These are phyloP conservation scores for Xyrichtys novacula DNA, from an alignment of 2,797 vertebrate genomes.

Conservation along the genomic window DNA sequence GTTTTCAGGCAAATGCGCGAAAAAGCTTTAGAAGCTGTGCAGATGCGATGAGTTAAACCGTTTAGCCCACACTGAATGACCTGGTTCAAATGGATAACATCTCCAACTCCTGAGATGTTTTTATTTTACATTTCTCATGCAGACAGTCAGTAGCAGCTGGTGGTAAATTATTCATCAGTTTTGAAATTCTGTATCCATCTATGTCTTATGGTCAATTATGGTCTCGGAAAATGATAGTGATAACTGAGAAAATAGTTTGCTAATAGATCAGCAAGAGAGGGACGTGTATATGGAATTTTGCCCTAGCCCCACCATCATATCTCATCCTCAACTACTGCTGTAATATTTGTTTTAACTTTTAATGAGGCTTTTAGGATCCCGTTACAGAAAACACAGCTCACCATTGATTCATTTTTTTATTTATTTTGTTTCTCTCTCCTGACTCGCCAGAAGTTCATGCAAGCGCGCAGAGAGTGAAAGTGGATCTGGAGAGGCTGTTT, in stretches of 20 bases:
- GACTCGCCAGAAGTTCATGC: not conserved
- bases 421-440: not conserved
- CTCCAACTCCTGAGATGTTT: conserved; percentile 17
- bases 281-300: not conserved
- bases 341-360: conserved; percentile 29
- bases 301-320: not conserved
- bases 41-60: conserved; percentile 43
- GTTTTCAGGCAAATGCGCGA: conserved; percentile 50
- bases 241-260: not conserved
- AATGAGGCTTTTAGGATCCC: conserved; percentile 3
- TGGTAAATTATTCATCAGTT: conserved; percentile 62
- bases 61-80: conserved; percentile 75
- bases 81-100: conserved; percentile 40
- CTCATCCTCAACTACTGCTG: conserved; percentile 5
- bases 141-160: conserved; percentile 37
- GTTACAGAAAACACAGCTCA: not conserved
- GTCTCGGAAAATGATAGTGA: not conserved
- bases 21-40: conserved; percentile 20
- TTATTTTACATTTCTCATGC: conserved; percentile 28
- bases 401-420: not conserved
- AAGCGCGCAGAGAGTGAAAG: conserved; percentile 23
- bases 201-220: conserved; percentile 41
- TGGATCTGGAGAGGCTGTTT: conserved; percentile 44
- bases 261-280: not conserved
- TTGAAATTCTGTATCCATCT: conserved; percentile 28